These are phyloP conservation scores for Oligia latruncula DNA, from an alignment of 2,888 invertebrate genomes.

Conservation along the genomic window DNA sequence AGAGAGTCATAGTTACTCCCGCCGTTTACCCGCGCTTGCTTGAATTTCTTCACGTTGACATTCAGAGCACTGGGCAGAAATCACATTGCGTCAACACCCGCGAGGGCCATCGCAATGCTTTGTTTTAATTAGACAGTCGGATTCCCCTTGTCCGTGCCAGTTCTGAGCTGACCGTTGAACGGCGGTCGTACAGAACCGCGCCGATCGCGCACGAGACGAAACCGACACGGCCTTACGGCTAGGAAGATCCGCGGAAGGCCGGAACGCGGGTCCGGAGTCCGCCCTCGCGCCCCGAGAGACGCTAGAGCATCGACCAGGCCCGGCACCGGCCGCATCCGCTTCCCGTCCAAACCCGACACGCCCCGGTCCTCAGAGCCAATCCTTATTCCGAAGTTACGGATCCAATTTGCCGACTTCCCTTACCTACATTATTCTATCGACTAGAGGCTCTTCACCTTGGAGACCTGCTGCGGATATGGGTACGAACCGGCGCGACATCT, in stretches of 20 bases:
- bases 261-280: no score
- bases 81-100: conserved; percentile 91
- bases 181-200: conserved; percentile 71
- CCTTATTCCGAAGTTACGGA: conserved; percentile 92
- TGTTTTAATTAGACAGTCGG: conserved; percentile 93
- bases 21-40: conserved; percentile 91
- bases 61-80: conserved; percentile 92
- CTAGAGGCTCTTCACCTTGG: conserved; percentile 82
- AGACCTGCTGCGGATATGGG: conserved; percentile 94
- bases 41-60: conserved; percentile 93
- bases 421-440: no score
- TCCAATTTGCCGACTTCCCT: conserved; percentile 93
- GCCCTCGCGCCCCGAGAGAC: no score
- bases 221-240: conserved; percentile 64
- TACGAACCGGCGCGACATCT: conserved; percentile 88
- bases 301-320: background rate
- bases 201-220: conserved; percentile 68
- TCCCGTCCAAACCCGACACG: conserved; percentile 25
- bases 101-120: conserved; percentile 92
- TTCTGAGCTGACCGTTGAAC: conserved; percentile 90
- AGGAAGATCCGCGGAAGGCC: conserved; percentile 70
- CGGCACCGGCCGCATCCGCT: background rate
- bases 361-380: conserved; percentile 91
- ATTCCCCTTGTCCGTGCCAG: conserved; percentile 92
- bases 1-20: conserved; percentile 83